Evolutionary conservation across 23 tunicate species (phyloP).

Genomic region (Phallusia fumigata): DNA sequence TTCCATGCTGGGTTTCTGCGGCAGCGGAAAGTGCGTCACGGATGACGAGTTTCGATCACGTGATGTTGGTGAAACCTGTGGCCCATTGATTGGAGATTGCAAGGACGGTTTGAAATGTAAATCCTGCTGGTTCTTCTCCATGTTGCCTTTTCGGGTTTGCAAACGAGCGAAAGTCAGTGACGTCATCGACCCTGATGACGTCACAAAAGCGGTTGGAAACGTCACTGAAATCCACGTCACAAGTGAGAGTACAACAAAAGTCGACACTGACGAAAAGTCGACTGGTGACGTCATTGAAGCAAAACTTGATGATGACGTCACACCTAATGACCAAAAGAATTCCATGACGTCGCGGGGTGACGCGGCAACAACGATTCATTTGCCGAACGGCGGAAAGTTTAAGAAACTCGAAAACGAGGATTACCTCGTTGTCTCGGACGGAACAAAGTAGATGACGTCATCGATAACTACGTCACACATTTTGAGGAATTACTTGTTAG

Average conservation of each 20-base stretch:
- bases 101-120: constrained; percentile 26
- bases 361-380: background rate
- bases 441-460: background rate
- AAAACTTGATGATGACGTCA: background rate
- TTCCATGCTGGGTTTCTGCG: background rate
- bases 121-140: background rate
- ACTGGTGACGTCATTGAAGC: background rate
- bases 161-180: background rate
- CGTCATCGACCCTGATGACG: background rate
- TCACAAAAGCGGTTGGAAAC: background rate
- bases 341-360: background rate
- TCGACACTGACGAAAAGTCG: background rate
- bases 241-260: background rate
- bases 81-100: constrained; percentile 34
- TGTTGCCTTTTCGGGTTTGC: background rate
- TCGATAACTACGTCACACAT: too few species aligned
- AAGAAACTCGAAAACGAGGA: background rate
- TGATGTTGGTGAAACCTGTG: constrained; percentile 35
- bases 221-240: background rate
- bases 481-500: too few species aligned
- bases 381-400: background rate
- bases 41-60: constrained; percentile 35
- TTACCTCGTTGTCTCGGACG: background rate
- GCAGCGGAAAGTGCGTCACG: constrained; percentile 53
- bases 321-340: background rate